phyloP scores from a whole-genome alignment of 2,113 vertebrate species.

The Podarcis cretensis region DNA sequence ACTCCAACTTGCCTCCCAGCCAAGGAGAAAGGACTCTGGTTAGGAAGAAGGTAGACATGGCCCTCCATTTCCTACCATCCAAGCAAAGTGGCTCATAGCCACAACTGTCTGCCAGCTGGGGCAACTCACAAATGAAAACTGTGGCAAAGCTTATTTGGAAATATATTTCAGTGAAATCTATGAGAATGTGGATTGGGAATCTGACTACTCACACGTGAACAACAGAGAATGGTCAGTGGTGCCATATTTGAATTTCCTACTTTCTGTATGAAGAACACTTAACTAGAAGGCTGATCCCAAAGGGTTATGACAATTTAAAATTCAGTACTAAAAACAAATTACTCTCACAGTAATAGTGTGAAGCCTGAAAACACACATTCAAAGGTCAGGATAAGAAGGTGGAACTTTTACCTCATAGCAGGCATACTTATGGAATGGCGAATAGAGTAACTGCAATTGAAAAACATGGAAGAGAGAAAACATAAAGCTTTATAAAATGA shows the following conservation, averaged over 20 bases:
- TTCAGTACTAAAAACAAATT: neutral
- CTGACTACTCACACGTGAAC: neutral
- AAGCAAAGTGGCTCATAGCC: too few relatives aligned
- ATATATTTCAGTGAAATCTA: neutral
- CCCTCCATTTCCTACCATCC: too few relatives aligned
- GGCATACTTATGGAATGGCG: constrained; percentile 98
- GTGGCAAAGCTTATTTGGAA: neutral
- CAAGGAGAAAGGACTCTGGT: too few relatives aligned
- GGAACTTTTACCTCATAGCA: constrained; percentile 90
- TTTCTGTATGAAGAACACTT: neutral
- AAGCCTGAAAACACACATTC: neutral
- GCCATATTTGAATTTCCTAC: neutral
- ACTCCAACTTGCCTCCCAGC: too few relatives aligned
- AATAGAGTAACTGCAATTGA: constrained; percentile 87
- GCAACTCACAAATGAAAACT: too few relatives aligned
- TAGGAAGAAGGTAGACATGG: too few relatives aligned
- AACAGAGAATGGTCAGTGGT: neutral
- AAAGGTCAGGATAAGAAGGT: constrained; percentile 16
- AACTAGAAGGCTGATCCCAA: neutral
- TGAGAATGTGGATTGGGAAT: neutral
- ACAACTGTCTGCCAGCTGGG: too few relatives aligned
- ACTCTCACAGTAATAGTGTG: neutral
- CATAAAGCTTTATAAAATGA: constrained; percentile 25
- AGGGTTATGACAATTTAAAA: too few relatives aligned
- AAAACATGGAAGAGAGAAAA: constrained; percentile 52